These are phyloP conservation scores for Spongia lamella DNA, from an alignment of 37 sponge, comb jelly and placozoan species.

Conservation along the genomic window DNA sequence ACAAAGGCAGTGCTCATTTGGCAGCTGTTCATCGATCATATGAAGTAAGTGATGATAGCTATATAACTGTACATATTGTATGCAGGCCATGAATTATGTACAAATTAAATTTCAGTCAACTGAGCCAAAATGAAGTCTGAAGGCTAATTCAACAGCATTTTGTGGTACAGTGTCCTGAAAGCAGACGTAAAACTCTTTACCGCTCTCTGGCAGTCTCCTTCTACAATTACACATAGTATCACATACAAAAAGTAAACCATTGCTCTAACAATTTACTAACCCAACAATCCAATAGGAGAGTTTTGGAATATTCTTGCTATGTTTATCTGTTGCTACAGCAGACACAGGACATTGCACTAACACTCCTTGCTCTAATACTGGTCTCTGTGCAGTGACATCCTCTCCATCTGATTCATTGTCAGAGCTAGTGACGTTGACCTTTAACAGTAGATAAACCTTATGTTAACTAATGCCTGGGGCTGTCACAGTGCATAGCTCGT, in stretches of 20 bases:
- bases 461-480: too few species aligned
- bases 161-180: constrained; percentile 64
- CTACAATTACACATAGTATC: neutral
- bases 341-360: constrained; percentile 31
- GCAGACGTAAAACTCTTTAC: constrained; percentile 65
- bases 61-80: too few species aligned
- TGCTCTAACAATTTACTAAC: constrained; percentile 24
- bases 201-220: constrained; percentile 23
- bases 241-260: neutral
- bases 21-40: too few species aligned
- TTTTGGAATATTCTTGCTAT: constrained; percentile 5
- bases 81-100: too few species aligned
- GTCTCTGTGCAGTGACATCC: constrained; percentile 3
- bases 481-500: too few species aligned
- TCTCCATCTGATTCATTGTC: constrained; percentile 17
- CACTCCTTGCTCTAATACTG: constrained; percentile 60
- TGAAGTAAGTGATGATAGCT: too few species aligned
- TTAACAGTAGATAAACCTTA: too few species aligned
- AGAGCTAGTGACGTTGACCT: too few species aligned
- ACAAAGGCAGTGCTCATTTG: too few species aligned
- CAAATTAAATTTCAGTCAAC: too few species aligned
- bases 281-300: constrained; percentile 67
- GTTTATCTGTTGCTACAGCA: constrained; percentile 1
- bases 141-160: constrained; percentile 64
- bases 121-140: constrained; percentile 59